Evolutionary conservation across 2,113 vertebrate species (phyloP), one percentile per base, ranked within the genome.

Genomic region (Oreamnos americanus): DNA sequence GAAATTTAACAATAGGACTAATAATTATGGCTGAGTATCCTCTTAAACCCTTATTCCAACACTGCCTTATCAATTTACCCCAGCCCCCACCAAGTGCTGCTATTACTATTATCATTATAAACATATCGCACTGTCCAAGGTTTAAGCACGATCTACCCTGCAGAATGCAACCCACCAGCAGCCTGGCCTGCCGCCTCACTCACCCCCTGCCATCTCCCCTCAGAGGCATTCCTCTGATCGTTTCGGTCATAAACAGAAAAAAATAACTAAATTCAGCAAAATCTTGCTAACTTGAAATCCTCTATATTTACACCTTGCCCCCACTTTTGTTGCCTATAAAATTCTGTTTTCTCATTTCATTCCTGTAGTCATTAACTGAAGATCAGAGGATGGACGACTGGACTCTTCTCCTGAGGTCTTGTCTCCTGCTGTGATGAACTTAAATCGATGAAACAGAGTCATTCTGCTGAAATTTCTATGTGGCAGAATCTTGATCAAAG

Each of bases 41-140:
- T 96, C 96, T 91, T 87, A 91, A 91, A 62, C 39, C 4, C 51
- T 95, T 47, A 86, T 30, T 43, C 83, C 26, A 93, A 91, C 91
- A 84, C 10, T 55, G 79, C 51, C 86, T 82, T 91, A 87, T 55
- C 88, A 82, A 78, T 89, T 78, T 87, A 67, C 28, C 85, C 62
- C 64, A 47, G 12, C 62, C 14, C 30, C 14, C 30, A 85, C 33
- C 28, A 49, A 76, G 30, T 58, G 43, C n/a, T 67, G 33, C 12
- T 45, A 36, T 51, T 64, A 28, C 47, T 57, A 58, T 53, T 25
- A 47, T 71, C 25, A n/a, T 87, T 76, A n/a, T 71, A 25, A 64
- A 62, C 79, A 28, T 51, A 28, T 28, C 28, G 2, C 26, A 23
- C 6, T 60, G 43, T 16, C 47, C 23, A 62, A 67, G 49, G 26